A percentile compares a stretch with the other conserved stretches of the same genome.
These are phyloP conservation scores for Therioaphis trifolii DNA, from an alignment of 2,888 invertebrate genomes.

Conservation along the genomic window DNA sequence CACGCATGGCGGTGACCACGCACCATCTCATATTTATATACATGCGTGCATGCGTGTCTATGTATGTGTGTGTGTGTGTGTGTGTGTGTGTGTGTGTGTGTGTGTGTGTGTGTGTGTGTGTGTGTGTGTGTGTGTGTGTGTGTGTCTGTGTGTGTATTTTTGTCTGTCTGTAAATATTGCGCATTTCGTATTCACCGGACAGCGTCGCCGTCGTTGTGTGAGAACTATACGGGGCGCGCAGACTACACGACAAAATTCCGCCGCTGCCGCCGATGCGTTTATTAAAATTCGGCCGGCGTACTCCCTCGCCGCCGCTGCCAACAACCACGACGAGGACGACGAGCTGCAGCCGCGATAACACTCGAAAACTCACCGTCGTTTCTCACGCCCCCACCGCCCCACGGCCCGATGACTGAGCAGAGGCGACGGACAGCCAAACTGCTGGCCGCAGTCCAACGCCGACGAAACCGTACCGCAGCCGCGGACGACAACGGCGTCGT, in stretches of 20 bases:
- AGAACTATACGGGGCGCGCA: conserved; percentile 48
- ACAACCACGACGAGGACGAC: conserved; percentile 2
- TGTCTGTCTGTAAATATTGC: too few relatives aligned
- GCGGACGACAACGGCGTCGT: not conserved
- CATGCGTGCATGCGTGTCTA: too few relatives aligned
- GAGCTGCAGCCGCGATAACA: conserved; percentile 12
- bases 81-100: too few relatives aligned
- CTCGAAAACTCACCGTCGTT: conserved; percentile 50
- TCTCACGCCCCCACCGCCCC: conserved; percentile 49
- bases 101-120: too few relatives aligned
- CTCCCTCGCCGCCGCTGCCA: conserved; percentile 25
- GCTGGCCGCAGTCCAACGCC: conserved; percentile 33
- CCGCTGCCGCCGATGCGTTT: conserved; percentile 24
- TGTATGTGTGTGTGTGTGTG: too few relatives aligned
- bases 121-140: too few relatives aligned
- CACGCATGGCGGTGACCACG: not conserved
- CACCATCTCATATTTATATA: not conserved
- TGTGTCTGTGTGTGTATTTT: too few relatives aligned
- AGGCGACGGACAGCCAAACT: conserved; percentile 2
- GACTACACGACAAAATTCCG: conserved; percentile 55
- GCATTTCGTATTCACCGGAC: conserved; percentile 57
- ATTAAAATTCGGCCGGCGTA: conserved; percentile 61
- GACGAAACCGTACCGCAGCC: conserved; percentile 34
- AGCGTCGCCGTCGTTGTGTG: conserved; percentile 34
- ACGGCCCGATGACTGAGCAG: not conserved